A percentile compares a stretch with the other conserved stretches of the same genome.
phyloP scores from a whole-genome alignment of 2,888 invertebrate species.

The Masnerella sp. region DNA sequence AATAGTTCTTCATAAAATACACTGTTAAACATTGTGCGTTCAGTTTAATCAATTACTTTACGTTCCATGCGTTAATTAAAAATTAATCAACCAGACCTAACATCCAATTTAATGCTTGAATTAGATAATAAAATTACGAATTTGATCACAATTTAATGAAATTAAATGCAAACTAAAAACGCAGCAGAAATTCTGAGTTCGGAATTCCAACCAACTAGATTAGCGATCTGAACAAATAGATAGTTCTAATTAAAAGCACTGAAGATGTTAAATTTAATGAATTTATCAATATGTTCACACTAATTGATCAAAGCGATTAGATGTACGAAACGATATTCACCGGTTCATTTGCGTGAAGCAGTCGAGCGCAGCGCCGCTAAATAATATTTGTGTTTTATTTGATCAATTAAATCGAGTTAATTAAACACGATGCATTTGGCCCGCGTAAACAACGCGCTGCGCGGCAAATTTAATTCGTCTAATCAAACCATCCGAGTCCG shows the following conservation, averaged over 20 bases:
- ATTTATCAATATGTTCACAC: background rate
- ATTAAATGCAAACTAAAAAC: too few species aligned
- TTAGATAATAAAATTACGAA: too few species aligned
- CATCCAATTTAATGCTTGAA: too few species aligned
- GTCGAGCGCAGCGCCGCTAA: background rate
- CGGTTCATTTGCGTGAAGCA: constrained; percentile 10
- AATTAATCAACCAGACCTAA: too few species aligned
- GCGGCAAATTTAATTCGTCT: constrained; percentile 11
- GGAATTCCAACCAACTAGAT: too few species aligned
- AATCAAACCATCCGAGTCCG: background rate
- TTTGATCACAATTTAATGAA: too few species aligned
- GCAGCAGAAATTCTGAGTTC: too few species aligned
- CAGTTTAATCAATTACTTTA: too few species aligned
- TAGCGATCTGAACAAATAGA: background rate
- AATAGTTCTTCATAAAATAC: too few species aligned
- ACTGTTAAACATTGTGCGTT: too few species aligned
- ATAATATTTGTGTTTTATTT: constrained; percentile 24
- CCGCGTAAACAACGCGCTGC: constrained; percentile 7
- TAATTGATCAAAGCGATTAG: constrained; percentile 21
- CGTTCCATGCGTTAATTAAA: too few species aligned
- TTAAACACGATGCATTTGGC: background rate
- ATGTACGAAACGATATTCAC: constrained; percentile 24
- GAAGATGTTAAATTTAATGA: background rate
- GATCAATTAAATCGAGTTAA: constrained; percentile 12
- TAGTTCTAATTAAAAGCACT: background rate